Evolutionary conservation across 2,797 vertebrate genomes (phyloP).

Genomic region (Sternarchorhynchus goeldii): DNA sequence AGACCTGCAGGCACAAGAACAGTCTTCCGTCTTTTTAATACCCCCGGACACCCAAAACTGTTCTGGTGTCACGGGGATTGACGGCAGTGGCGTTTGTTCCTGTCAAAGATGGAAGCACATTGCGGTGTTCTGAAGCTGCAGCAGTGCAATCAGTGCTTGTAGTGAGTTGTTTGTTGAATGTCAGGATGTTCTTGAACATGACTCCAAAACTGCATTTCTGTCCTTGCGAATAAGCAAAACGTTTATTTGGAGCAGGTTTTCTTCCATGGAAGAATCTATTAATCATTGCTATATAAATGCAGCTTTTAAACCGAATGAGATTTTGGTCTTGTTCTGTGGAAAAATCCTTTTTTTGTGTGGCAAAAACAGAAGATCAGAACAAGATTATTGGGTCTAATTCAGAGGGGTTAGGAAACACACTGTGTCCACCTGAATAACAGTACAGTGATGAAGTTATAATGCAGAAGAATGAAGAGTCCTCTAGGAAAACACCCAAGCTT

Average conservation of each 20-base stretch:
- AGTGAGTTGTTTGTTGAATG: conserved; percentile 11
- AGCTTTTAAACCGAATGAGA: too few relatives aligned
- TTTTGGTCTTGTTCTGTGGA: too few relatives aligned
- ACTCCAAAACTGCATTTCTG: too few relatives aligned
- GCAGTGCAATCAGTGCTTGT: not conserved
- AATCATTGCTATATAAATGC: too few relatives aligned
- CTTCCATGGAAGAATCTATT: too few relatives aligned
- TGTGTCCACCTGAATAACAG: conserved; percentile 26
- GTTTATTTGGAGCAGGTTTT: too few relatives aligned
- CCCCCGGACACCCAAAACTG: not conserved
- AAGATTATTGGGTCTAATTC: not conserved
- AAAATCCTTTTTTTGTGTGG: too few relatives aligned
- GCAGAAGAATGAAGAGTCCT: conserved; percentile 38
- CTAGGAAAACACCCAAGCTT: conserved; percentile 25
- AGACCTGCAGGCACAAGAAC: not conserved
- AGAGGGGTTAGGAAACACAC: not conserved
- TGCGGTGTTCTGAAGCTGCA: not conserved
- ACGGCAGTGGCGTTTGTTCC: conserved; percentile 10
- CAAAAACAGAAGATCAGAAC: too few relatives aligned
- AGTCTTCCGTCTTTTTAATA: not conserved
- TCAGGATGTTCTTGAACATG: not conserved
- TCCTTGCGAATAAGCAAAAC: too few relatives aligned
- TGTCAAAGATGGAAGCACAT: not conserved
- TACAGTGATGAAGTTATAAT: conserved; percentile 1
- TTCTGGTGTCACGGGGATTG: conserved; percentile 19